These are phyloP conservation scores for Pseudorhiza aurosa DNA, from an alignment of 30 jellyfish, hydroid and myxozoan species.

Conservation along the genomic window DNA sequence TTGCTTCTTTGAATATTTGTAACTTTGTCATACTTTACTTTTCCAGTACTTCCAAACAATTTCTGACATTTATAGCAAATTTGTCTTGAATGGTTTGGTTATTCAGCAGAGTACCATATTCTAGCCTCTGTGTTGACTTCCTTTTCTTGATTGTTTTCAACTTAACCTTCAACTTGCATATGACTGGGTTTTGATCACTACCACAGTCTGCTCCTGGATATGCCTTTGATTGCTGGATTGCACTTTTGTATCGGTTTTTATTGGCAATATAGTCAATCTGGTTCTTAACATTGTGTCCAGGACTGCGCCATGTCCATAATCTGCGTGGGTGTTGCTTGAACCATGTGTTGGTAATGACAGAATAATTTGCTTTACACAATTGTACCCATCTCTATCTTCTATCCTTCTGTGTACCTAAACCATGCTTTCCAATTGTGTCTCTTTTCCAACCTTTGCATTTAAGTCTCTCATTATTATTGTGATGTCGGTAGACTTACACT, in stretches of 20 bases:
- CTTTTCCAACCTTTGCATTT: conserved; percentile 31
- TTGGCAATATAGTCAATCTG: conserved; percentile 7
- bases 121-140: conserved; percentile 12
- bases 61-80: conserved; percentile 4
- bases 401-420: conserved; percentile 29
- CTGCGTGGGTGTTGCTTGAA: conserved; percentile 19
- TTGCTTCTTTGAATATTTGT: conserved; percentile 14
- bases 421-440: not conserved
- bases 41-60: conserved; percentile 4
- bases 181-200: conserved; percentile 35
- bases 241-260: not conserved
- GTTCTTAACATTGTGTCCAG: conserved; percentile 11
- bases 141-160: conserved; percentile 14
- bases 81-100: not conserved
- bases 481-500: conserved; percentile 26
- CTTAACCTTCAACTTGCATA: conserved; percentile 46
- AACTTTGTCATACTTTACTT: not conserved
- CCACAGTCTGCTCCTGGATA: conserved; percentile 61
- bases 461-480: conserved; percentile 25
- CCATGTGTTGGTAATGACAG: conserved; percentile 4
- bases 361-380: conserved; percentile 11
- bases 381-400: conserved; percentile 18
- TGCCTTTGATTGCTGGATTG: not conserved
- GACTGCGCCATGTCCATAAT: conserved; percentile 37
- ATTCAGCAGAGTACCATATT: not conserved